These are phyloP conservation scores for Mus spicilegus DNA, from an alignment of 2,113 vertebrate genomes.

Conservation along the genomic window DNA sequence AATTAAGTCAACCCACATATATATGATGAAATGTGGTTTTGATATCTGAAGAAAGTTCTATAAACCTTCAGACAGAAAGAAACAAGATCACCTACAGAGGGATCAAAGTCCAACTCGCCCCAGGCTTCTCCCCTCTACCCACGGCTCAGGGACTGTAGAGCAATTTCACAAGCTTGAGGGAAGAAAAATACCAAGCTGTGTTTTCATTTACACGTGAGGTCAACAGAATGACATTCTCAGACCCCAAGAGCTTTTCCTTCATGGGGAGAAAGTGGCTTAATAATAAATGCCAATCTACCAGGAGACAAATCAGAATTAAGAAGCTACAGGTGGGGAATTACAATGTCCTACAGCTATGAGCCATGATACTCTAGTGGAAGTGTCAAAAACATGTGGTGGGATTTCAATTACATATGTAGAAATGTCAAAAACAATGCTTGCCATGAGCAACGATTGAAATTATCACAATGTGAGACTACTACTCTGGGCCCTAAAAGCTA, in stretches of 20 bases:
- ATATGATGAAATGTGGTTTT: background rate
- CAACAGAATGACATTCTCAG: slow-evolving; percentile 37
- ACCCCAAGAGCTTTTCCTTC: background rate
- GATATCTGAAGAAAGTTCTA: slow-evolving; percentile 42
- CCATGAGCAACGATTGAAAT: slow-evolving; percentile 49
- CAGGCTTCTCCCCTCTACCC: background rate
- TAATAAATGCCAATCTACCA: background rate
- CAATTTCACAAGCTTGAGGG: slow-evolving; percentile 27
- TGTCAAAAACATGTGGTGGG: slow-evolving; percentile 11
- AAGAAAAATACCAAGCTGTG: background rate
- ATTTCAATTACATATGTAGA: slow-evolving; percentile 8
- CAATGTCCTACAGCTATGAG: background rate
- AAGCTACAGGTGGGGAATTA: background rate
- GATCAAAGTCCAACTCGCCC: background rate
- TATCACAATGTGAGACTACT: background rate
- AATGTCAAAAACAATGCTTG: slow-evolving; percentile 37
- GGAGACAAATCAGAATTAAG: slow-evolving; percentile 50
- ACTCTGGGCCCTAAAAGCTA: background rate
- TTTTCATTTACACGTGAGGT: slow-evolving; percentile 47
- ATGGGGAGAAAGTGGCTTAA: background rate
- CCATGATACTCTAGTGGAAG: background rate
- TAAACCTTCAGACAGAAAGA: background rate
- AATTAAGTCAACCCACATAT: slow-evolving; percentile 17
- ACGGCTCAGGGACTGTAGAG: background rate
- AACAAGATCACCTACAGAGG: slow-evolving; percentile 42